Conservation (phyloP, 2,797 vertebrate genomes). For the Triplophysa yarkandensis region DNA sequence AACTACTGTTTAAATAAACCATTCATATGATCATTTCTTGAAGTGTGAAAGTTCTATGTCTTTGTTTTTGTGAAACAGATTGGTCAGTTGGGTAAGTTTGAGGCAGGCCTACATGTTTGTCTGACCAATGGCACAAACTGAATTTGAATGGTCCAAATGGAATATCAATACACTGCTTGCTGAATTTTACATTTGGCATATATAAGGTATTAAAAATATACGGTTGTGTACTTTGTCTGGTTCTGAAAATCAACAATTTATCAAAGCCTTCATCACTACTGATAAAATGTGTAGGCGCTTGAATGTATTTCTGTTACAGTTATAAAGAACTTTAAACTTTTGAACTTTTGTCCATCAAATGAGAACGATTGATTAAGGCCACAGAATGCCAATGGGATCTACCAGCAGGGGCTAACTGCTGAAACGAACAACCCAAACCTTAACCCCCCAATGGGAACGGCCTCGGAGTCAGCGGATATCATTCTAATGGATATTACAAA, state of each 20-base stretch:
- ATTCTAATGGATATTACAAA: constrained; percentile 19
- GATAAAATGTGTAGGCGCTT: no score
- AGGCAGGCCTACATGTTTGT: neutral
- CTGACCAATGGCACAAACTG: neutral
- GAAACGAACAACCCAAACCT: neutral
- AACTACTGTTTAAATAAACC: neutral
- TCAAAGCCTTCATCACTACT: no score
- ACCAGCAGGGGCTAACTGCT: neutral
- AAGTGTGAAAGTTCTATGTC: neutral
- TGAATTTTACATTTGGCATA: no score
- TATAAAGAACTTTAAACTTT: neutral
- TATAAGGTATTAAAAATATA: no score
- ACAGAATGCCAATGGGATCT: neutral
- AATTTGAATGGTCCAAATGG: no score
- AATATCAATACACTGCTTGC: no score
- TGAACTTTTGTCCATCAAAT: neutral
- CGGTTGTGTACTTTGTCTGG: no score
- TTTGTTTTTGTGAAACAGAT: neutral
- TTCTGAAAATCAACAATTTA: no score
- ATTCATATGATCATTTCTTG: neutral
- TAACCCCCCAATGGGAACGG: neutral
- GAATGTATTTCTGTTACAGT: no score
- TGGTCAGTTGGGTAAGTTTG: neutral
- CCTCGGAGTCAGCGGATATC: constrained; percentile 13
- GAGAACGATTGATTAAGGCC: neutral